Evolutionary conservation across 2,888 invertebrate species (phyloP), one percentile per base, ranked within the genome.

Genomic region (Tipula lateralis): DNA sequence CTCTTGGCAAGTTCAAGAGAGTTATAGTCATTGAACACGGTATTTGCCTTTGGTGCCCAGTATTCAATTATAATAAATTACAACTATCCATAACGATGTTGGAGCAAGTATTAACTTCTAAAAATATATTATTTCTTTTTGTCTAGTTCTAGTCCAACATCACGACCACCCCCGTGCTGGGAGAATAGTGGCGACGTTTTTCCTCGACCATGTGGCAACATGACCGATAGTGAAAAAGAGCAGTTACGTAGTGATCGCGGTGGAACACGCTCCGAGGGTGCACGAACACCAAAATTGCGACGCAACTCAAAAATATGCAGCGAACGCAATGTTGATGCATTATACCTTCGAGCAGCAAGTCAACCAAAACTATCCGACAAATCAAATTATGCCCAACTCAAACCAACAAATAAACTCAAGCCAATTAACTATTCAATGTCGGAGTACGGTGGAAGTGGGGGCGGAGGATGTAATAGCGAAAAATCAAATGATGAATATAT

Each of bases 161-260:
- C 93, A 0, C 95, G 95, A 87, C 93, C 93, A 84, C 92, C 92
- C 0, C 95, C 93, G 0, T 95, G 95, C 87, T 96, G 96, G 95
- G 96, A 96, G 88, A 94, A 94, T 87, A 94, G 94, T 87, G 94
- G 94, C 0, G 95, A 96, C 89, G 93, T 96, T 85, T 96, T 95
- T 88, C 96, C 96, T 1, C 93, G 93, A 84, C 96, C 96, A 0
- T 93, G 95, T 86, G 95, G 95, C 16, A 96, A 96, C 89, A 93
- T 95, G 90, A 96, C 95, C 0, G 96, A 96, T 89, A 94, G 92
- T 7, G 95, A 96, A 88, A 95, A 95, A 87, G 93, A 93, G 86
- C 92, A 93, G 6, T 87, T 93, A 9, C 91, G 92, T 1, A n/a
- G 83, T 34, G 92, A 92, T 0, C 32, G 83, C 2, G 92, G 92